Conservation (phyloP, 2,113 vertebrate genomes). For the Neodon shergylaensis region DNA sequence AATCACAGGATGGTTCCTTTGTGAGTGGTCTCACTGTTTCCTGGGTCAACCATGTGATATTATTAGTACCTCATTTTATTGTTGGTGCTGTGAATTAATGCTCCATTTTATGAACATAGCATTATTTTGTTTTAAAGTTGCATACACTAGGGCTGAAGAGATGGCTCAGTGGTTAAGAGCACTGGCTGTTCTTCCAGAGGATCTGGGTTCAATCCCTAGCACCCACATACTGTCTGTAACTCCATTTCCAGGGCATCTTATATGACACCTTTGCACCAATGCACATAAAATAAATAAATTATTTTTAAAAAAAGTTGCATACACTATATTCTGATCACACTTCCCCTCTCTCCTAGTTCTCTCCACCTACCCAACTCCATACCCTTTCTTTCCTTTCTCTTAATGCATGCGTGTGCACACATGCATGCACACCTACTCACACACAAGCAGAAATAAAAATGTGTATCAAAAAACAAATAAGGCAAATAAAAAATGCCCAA, state of each 20-base stretch:
- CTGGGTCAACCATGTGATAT: background rate
- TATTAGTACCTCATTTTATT: constrained; percentile 23
- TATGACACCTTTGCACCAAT: no score
- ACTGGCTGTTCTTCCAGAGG: no score
- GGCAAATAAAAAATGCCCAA: background rate
- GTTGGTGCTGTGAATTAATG: background rate
- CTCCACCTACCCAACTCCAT: background rate
- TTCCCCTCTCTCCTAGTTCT: background rate
- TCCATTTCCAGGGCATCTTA: no score
- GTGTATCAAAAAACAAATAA: background rate
- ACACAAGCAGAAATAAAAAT: background rate
- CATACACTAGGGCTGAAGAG: no score
- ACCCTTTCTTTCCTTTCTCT: background rate
- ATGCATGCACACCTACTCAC: background rate
- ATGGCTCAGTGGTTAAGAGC: no score
- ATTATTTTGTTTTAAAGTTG: background rate
- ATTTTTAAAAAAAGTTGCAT: no score
- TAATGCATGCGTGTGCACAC: no score
- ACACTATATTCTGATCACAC: background rate
- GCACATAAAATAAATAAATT: no score
- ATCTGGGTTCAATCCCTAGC: no score
- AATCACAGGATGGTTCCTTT: constrained; percentile 28
- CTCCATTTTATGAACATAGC: background rate
- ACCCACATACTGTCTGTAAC: no score
- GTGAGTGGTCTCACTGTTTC: constrained; percentile 14